Evolutionary conservation across 2,888 invertebrate genomes (phyloP), one percentile per base, ranked within the genome.

Genomic region (Brassicogethes aeneus): DNA sequence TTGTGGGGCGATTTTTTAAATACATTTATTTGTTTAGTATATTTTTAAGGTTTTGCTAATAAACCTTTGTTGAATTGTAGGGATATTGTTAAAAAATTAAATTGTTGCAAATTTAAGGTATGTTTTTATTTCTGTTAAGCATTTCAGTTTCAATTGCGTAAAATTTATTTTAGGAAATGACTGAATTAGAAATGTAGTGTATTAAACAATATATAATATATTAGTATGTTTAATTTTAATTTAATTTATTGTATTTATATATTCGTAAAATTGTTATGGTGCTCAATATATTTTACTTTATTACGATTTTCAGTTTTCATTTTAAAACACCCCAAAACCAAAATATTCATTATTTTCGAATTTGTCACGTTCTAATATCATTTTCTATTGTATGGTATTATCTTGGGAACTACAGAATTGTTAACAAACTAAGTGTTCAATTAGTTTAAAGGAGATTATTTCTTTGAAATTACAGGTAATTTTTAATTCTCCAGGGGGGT

Each of bases 241-340:
- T 10, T 23, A 23, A 23, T 23, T 23, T 23, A 23, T 23, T 23
- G 23, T 23, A 23, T 23, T 23, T 23, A 23, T 23, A 23, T 10
- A 23, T 23, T 7, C 23, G 5, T 23, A 10, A n/a, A 23, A 23
- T 23, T 23, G 23, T 23, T 23, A 23, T 23, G 23, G 23, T 23
- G 23, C 23, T 23, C 23, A 23, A 23, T 23, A 23, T 23, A 23
- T 23, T 23, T 23, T 23, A 23, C 23, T 23, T 23, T 23, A 23
- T 7, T 7, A 23, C n/a, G n/a, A n/a, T n/a, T n/a, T 23, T 23
- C 5, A 23, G 10, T 23, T 23, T 23, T 23, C 10, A 23, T 23
- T 23, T 23, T 23, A 7, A 23, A 10, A 23, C 23, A 23, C 23
- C 23, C 23, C 23, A 23, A n/a, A n/a, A n/a, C n/a, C n/a, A n/a